Conservation (phyloP, 2,113 vertebrate genomes). For the Euleptes europaea region DNA sequence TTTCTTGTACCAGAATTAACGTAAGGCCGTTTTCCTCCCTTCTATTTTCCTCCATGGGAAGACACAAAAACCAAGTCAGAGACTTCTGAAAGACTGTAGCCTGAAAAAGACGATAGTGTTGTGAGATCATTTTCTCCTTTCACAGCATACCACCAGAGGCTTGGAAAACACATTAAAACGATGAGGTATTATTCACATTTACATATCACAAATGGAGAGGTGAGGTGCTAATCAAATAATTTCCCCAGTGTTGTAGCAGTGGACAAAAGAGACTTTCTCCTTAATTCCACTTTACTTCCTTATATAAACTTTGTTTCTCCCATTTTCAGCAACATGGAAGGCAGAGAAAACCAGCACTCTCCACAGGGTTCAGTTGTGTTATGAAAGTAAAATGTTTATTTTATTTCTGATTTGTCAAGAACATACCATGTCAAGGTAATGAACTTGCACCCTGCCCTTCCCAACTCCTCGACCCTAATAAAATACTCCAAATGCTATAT, state of each 20-base stretch:
- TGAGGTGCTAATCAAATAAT: background rate
- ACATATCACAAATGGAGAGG: slow-evolving; percentile 5
- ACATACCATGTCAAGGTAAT: background rate
- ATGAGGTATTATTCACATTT: background rate
- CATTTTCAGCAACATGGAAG: background rate
- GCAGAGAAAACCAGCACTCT: background rate
- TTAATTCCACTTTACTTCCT: slow-evolving; percentile 38
- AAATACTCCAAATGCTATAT: too few species aligned
- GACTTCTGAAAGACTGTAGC: background rate
- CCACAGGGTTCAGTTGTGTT: too few species aligned
- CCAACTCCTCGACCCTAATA: too few species aligned
- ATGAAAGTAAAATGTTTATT: too few species aligned
- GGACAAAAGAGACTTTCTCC: slow-evolving; percentile 16
- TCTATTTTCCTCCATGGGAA: accelerated
- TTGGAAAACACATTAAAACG: background rate
- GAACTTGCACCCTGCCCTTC: background rate
- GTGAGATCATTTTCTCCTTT: background rate
- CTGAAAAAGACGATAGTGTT: background rate
- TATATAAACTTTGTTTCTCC: background rate
- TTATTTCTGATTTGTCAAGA: background rate
- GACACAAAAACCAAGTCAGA: background rate
- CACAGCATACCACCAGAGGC: background rate
- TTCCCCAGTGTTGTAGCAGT: background rate
- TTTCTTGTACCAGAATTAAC: background rate
- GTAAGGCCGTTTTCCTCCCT: accelerated